Percentiles rank a stretch among this genome's conserved stretches.
Conservation (phyloP, 2,888 invertebrate species). For the Alloplasta piceator region DNA sequence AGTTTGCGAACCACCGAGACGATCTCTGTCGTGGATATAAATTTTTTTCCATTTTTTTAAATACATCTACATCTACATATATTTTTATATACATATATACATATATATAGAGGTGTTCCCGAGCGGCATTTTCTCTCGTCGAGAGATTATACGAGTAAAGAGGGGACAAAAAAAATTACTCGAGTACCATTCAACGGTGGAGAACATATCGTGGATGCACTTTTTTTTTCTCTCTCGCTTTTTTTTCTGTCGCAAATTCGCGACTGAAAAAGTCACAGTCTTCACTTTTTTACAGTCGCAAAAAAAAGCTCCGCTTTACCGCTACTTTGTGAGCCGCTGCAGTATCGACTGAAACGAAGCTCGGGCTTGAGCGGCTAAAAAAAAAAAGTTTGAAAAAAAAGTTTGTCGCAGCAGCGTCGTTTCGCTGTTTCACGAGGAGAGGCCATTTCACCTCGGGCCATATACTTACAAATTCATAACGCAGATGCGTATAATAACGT, state of each 20-base stretch:
- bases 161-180: background rate
- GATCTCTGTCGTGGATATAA: constrained; percentile 43
- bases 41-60: too few relatives aligned
- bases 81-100: background rate
- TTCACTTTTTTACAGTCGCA: constrained; percentile 14
- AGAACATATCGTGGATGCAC: background rate
- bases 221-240: constrained; percentile 14
- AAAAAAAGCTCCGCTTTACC: constrained; percentile 45
- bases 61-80: too few relatives aligned
- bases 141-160: constrained; percentile 46
- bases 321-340: constrained; percentile 25
- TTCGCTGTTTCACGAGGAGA: background rate
- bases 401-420: constrained; percentile 20
- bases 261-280: constrained; percentile 53
- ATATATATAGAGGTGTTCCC: constrained; percentile 21
- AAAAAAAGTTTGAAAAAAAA: constrained; percentile 30
- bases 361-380: too few relatives aligned
- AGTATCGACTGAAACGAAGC: too few relatives aligned
- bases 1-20: constrained; percentile 58
- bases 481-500: constrained; percentile 82
- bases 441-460: constrained; percentile 73
- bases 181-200: constrained; percentile 31
- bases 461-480: constrained; percentile 82
- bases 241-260: constrained; percentile 40
- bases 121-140: constrained; percentile 42